phyloP scores from a whole-genome alignment of 2,797 vertebrate genomes.

The Cossypha heuglini region DNA sequence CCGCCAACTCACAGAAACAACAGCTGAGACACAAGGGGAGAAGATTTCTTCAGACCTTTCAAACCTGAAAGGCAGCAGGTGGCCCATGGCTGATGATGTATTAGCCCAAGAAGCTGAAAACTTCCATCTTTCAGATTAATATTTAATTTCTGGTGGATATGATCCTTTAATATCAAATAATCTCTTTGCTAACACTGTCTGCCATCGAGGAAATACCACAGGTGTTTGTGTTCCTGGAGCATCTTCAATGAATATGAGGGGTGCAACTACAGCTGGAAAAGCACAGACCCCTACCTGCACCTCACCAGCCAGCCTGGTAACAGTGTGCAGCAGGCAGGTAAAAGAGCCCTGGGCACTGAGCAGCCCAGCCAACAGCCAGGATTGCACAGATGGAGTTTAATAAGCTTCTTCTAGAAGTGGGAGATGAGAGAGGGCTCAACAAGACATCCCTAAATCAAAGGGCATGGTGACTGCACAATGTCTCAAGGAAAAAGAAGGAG shows the following conservation, averaged over 20 bases:
- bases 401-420: background rate
- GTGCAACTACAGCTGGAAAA: background rate
- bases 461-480: rapidly evolving
- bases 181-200: background rate
- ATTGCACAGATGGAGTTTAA: background rate
- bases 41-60: background rate
- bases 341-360: background rate
- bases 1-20: background rate
- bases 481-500: background rate
- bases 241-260: background rate
- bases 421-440: background rate
- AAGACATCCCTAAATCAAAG: background rate
- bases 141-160: background rate
- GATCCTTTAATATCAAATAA: background rate
- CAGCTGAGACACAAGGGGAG: background rate
- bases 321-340: background rate
- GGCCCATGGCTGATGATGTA: background rate
- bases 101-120: background rate
- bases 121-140: background rate
- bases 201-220: background rate
- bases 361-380: background rate
- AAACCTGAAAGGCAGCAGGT: background rate
- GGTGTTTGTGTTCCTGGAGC: background rate
- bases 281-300: background rate
- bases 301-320: background rate